Conservation (phyloP, 1,140 invertebrate species). For the Colletes gigas region DNA sequence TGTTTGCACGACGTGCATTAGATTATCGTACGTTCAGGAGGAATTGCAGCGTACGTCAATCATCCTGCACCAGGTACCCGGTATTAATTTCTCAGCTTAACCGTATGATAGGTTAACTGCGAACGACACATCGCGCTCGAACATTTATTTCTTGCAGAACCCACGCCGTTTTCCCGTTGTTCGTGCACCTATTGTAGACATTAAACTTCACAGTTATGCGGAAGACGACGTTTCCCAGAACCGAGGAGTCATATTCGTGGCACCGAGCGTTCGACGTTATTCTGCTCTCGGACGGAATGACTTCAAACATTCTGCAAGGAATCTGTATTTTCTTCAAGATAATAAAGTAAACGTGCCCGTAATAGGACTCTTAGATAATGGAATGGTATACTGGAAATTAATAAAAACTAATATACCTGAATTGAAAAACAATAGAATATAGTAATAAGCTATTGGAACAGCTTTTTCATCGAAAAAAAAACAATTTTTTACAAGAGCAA, state of each 20-base stretch:
- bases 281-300: too few species aligned
- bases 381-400: too few species aligned
- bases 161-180: not conserved
- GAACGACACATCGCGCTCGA: constrained; percentile 29
- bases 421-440: too few species aligned
- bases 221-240: not conserved
- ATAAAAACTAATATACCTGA: too few species aligned
- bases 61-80: constrained; percentile 36
- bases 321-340: too few species aligned
- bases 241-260: not conserved
- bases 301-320: too few species aligned
- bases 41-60: constrained; percentile 59
- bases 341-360: too few species aligned
- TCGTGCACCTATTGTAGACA: not conserved
- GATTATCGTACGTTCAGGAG: constrained; percentile 31
- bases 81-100: constrained; percentile 56
- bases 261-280: too few species aligned
- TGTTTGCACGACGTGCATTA: constrained; percentile 39
- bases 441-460: too few species aligned
- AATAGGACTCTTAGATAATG: too few species aligned
- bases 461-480: too few species aligned
- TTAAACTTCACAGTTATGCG: not conserved
- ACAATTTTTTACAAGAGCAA: too few species aligned
- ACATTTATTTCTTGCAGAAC: not conserved
- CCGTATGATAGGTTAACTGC: constrained; percentile 55